phyloP scores from a whole-genome alignment of 1,140 invertebrate species.

The Steinernema khuongi region DNA sequence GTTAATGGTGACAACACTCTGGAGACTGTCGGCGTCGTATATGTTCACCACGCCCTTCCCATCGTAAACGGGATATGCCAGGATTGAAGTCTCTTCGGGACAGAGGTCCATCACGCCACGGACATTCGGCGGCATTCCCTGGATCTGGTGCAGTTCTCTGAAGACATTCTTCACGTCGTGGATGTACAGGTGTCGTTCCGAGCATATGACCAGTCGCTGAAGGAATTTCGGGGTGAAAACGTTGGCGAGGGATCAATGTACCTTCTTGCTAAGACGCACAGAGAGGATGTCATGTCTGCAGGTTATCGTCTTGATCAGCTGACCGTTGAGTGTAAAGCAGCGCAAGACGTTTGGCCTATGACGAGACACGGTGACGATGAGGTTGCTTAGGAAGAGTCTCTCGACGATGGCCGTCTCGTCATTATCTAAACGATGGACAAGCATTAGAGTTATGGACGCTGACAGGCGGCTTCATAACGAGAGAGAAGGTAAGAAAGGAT shows the following conservation, averaged over 20 bases:
- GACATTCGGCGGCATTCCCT: constrained; percentile 88
- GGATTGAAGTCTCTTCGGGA: constrained; percentile 75
- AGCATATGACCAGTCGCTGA: constrained; percentile 84
- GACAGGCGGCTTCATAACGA: too few species aligned
- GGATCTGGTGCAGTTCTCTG: constrained; percentile 92
- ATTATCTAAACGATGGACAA: too few species aligned
- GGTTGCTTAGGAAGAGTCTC: not conserved
- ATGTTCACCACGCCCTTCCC: constrained; percentile 75
- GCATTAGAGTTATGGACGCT: too few species aligned
- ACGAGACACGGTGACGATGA: not conserved
- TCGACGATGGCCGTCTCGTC: not conserved
- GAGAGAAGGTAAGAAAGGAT: not conserved
- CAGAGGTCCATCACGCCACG: constrained; percentile 83
- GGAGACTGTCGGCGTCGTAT: constrained; percentile 87
- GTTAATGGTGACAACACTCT: constrained; percentile 60
- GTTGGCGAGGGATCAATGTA: not conserved
- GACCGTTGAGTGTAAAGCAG: not conserved
- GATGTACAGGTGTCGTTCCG: constrained; percentile 92
- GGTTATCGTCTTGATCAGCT: not conserved
- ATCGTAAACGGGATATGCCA: constrained; percentile 74
- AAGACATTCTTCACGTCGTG: constrained; percentile 97
- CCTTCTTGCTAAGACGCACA: not conserved
- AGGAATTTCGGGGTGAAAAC: constrained; percentile 48
- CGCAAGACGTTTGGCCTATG: not conserved
- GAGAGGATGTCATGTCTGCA: not conserved